Evolutionary conservation across 2,797 vertebrate species (phyloP).

Genomic region (Bufotes viridis): DNA sequence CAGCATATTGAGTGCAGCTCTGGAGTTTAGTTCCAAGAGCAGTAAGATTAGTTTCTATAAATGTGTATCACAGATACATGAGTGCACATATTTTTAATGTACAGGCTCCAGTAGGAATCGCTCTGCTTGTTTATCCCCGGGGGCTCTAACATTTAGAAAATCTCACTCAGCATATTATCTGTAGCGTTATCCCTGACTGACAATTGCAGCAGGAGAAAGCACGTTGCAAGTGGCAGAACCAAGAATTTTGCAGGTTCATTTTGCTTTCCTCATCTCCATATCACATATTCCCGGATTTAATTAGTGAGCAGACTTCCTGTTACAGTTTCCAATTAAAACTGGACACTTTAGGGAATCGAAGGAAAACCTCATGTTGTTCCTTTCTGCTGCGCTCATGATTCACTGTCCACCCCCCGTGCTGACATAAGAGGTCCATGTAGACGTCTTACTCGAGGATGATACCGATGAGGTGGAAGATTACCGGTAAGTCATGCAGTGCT

Average conservation of each 20-base stretch:
- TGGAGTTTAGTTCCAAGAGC: too few species aligned
- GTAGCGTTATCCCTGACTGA: not conserved
- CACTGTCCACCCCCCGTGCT: not conserved
- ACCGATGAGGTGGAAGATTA: not conserved
- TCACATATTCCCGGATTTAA: conserved; percentile 30
- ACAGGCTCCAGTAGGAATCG: not conserved
- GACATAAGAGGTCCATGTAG: not conserved
- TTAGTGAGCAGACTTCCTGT: not conserved
- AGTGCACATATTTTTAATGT: too few species aligned
- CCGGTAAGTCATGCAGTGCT: not conserved
- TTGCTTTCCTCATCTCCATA: not conserved
- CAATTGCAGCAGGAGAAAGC: not conserved
- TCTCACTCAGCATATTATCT: not conserved
- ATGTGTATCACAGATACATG: too few species aligned
- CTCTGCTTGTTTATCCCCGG: not conserved
- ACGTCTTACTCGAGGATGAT: not conserved
- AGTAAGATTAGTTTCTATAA: too few species aligned
- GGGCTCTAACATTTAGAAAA: not conserved
- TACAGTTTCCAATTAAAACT: conserved; percentile 32
- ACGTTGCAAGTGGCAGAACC: not conserved
- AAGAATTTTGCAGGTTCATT: not conserved
- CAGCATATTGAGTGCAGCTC: too few species aligned
- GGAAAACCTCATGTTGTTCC: not conserved
- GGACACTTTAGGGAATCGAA: not conserved
- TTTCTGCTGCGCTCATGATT: not conserved